These are phyloP conservation scores for Agelas oroides DNA, from an alignment of 37 sponge, comb jelly and placozoan genomes.

Conservation along the genomic window DNA sequence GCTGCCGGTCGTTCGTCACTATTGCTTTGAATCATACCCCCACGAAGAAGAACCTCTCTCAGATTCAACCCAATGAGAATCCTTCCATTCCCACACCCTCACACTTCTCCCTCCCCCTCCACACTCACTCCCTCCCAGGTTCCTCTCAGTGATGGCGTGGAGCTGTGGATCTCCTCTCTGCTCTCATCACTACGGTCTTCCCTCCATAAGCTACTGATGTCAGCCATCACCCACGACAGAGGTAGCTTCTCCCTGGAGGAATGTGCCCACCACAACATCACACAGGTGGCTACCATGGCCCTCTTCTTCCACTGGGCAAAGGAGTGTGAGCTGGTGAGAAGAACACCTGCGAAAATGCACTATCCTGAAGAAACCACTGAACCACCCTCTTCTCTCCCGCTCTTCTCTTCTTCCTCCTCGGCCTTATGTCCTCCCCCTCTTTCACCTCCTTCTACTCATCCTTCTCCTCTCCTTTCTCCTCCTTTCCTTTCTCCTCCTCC, in stretches of 20 bases:
- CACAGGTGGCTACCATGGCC: constrained; percentile 78
- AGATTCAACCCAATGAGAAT: too few relatives aligned
- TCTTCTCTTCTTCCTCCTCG: neutral
- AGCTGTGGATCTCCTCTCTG: constrained; percentile 64
- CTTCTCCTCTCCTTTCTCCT: neutral
- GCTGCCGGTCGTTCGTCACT: too few relatives aligned
- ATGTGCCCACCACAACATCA: constrained; percentile 14
- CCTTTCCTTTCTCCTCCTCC: neutral
- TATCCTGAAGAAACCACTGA: too few relatives aligned
- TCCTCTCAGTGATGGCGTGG: constrained; percentile 60
- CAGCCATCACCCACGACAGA: neutral
- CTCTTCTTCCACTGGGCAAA: constrained; percentile 84
- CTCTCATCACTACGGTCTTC: constrained; percentile 29
- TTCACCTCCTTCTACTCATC: neutral
- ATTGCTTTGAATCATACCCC: too few relatives aligned
- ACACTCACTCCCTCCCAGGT: constrained; percentile 44
- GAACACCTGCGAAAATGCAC: too few relatives aligned
- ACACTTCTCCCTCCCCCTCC: too few relatives aligned
- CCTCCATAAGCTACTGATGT: constrained; percentile 28
- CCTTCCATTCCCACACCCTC: too few relatives aligned
- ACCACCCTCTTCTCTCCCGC: neutral
- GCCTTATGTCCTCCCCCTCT: neutral
- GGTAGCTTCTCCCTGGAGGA: constrained; percentile 49
- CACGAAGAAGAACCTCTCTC: too few relatives aligned
- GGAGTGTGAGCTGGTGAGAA: constrained; percentile 75